phyloP scores from a whole-genome alignment of 1,140 invertebrate species.

The Drosophila punjabiensis region DNA sequence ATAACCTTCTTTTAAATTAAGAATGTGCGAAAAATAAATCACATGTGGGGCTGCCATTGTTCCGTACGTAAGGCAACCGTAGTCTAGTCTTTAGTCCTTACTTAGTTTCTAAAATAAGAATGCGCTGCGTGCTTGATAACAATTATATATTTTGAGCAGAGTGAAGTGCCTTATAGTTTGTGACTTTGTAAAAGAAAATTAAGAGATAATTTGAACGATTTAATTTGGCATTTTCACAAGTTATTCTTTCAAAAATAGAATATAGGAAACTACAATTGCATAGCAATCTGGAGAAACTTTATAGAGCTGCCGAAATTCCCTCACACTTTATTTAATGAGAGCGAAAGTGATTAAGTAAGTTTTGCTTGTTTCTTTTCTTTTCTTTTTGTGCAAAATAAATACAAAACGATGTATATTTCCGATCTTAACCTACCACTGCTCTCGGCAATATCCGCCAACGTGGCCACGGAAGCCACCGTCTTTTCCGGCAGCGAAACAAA shows the following conservation, averaged over 20 bases:
- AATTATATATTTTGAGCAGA: slow-evolving; percentile 1
- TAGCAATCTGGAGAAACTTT: fast-evolving
- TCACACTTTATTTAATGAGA: background rate
- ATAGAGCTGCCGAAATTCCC: background rate
- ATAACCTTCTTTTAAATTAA: slow-evolving; percentile 4
- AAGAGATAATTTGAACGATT: background rate
- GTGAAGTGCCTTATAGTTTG: background rate
- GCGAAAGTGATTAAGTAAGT: background rate
- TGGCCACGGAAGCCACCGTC: slow-evolving; percentile 38
- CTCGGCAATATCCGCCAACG: slow-evolving; percentile 74
- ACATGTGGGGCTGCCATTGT: background rate
- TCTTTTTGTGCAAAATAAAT: background rate
- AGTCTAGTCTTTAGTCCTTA: background rate
- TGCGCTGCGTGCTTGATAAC: slow-evolving; percentile 2
- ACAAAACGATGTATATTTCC: background rate
- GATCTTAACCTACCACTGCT: slow-evolving; percentile 48
- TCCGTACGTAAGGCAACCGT: background rate
- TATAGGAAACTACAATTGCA: too few species aligned
- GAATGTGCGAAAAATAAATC: slow-evolving; percentile 20
- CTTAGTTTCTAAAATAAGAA: background rate
- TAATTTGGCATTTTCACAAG: background rate
- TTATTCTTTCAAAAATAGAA: background rate
- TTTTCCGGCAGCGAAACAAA: slow-evolving; percentile 56
- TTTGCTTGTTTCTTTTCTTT: background rate
- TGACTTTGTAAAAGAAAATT: background rate